phyloP scores from a whole-genome alignment of 1,140 invertebrate genomes.

The Papilio xuthus region DNA sequence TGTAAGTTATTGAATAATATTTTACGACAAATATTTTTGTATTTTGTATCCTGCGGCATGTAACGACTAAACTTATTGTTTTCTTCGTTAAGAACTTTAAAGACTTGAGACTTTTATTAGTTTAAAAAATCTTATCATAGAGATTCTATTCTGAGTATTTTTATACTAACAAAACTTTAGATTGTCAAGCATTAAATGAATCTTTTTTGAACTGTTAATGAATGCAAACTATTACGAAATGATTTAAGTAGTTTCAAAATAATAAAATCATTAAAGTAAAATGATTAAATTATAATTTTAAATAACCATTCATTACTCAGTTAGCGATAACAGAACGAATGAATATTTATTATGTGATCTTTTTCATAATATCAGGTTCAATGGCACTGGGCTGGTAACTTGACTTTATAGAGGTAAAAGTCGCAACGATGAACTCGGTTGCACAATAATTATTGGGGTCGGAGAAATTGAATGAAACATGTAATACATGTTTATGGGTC shows the following conservation, averaged over 20 bases:
- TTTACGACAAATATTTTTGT: neutral
- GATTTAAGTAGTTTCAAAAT: neutral
- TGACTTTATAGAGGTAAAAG: slow-evolving; percentile 31
- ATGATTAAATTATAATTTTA: neutral
- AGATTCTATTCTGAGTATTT: too few relatives aligned
- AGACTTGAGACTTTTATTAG: neutral
- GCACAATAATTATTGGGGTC: slow-evolving; percentile 33
- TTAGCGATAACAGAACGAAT: neutral
- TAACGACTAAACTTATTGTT: neutral
- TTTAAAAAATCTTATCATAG: too few relatives aligned
- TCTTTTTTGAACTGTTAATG: neutral
- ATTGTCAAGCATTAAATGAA: too few relatives aligned
- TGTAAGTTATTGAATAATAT: neutral
- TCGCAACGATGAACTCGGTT: slow-evolving; percentile 17
- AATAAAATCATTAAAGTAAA: slow-evolving; percentile 6
- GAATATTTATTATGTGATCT: neutral
- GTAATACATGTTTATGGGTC: slow-evolving; percentile 23
- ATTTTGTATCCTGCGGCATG: neutral
- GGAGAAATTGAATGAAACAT: slow-evolving; percentile 35
- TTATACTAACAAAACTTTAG: too few relatives aligned
- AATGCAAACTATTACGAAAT: neutral
- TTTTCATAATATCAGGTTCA: slow-evolving; percentile 21
- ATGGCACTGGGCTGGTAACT: slow-evolving; percentile 19
- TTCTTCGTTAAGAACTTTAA: neutral
- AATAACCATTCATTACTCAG: slow-evolving; percentile 4